These are phyloP conservation scores for Tenodera sinensis DNA, from an alignment of 2,888 invertebrate species.

Conservation along the genomic window DNA sequence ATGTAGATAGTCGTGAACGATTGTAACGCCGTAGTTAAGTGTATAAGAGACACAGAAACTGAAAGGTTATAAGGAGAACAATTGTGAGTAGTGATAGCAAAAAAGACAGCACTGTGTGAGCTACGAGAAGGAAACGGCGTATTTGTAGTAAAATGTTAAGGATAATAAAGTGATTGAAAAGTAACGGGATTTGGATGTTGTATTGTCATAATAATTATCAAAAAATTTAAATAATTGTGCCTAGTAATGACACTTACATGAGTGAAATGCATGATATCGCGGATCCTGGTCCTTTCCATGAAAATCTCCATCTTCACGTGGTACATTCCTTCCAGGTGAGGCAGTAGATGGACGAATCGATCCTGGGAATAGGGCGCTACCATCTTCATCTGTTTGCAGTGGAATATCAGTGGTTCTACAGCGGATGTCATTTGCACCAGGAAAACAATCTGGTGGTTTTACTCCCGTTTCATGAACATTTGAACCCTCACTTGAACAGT, in stretches of 20 bases:
- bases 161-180: no score
- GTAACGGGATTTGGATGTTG: no score
- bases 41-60: no score
- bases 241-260: conserved; percentile 38
- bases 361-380: background rate
- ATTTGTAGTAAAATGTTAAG: no score
- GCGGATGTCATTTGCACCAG: conserved; percentile 29
- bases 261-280: conserved; percentile 40
- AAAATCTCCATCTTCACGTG: conserved; percentile 34
- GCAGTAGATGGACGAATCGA: background rate
- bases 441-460: conserved; percentile 29
- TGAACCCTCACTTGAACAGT: conserved; percentile 16
- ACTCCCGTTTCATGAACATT: conserved; percentile 5
- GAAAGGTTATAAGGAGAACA: no score
- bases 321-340: background rate
- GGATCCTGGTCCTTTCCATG: conserved; percentile 39
- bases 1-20: no score
- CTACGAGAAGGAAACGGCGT: no score
- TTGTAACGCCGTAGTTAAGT: no score
- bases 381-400: background rate
- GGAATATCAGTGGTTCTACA: conserved; percentile 4
- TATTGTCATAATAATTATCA: no score
- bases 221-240: background rate
- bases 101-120: no score
- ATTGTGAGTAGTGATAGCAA: no score